phyloP scores from a whole-genome alignment of 2,888 invertebrate genomes.

The Eupithecia centaureata region DNA sequence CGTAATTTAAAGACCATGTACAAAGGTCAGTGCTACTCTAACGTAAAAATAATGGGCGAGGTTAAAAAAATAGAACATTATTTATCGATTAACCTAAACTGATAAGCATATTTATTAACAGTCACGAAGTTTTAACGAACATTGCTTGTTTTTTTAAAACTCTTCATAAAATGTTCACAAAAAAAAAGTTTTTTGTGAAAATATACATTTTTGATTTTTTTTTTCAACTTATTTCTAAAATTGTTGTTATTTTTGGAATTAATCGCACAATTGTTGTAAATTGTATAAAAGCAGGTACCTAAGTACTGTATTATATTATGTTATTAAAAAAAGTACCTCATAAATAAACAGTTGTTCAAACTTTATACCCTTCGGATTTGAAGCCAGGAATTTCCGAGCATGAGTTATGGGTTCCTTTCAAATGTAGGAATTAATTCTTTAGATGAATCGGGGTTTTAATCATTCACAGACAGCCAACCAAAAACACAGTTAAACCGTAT shows the following conservation, averaged over 20 bases:
- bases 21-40: slow-evolving; percentile 3
- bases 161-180: not conserved
- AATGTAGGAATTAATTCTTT: not conserved
- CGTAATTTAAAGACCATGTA: not conserved
- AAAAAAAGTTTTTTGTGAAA: too few relatives aligned
- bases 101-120: not conserved
- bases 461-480: not conserved
- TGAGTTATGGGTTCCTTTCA: slow-evolving; percentile 23
- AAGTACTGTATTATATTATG: too few relatives aligned
- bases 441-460: not conserved
- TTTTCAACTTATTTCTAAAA: not conserved
- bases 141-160: not conserved
- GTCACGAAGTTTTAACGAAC: not conserved
- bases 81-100: slow-evolving; percentile 5
- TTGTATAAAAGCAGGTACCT: not conserved
- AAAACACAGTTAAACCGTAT: not conserved
- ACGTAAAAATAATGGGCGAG: not conserved
- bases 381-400: not conserved
- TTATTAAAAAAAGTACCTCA: not conserved
- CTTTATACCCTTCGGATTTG: not conserved
- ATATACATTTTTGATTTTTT: too few relatives aligned
- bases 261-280: too few relatives aligned
- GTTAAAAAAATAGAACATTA: not conserved
- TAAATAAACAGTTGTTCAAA: not conserved
- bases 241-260: too few relatives aligned